A percentile compares a stretch with the other conserved stretches of the same genome.
phyloP scores from a whole-genome alignment of 2,888 invertebrate species.

The Epinotia demarniana region DNA sequence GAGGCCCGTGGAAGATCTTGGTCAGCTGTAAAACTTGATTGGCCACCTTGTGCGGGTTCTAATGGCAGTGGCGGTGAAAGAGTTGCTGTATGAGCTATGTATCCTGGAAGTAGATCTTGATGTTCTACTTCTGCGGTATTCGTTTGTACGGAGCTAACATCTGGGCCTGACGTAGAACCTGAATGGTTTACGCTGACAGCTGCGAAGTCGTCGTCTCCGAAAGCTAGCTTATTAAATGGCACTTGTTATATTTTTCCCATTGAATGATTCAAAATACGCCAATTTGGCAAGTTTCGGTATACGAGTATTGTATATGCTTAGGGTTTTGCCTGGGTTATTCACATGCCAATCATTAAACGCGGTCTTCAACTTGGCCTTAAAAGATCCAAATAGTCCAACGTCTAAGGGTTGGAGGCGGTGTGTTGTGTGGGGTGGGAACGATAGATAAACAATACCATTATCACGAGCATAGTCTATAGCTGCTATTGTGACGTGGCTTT shows the following conservation, averaged over 20 bases:
- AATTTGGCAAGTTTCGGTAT: constrained; percentile 46
- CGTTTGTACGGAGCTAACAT: not conserved
- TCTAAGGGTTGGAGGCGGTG: constrained; percentile 63
- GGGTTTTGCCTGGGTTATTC: constrained; percentile 56
- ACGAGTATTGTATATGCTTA: constrained; percentile 58
- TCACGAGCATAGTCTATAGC: constrained; percentile 47
- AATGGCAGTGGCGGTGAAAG: not conserved
- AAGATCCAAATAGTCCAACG: constrained; percentile 54
- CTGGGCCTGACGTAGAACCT: not conserved
- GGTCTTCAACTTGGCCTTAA: constrained; percentile 54
- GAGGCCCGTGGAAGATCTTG: not conserved
- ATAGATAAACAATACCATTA: constrained; percentile 46
- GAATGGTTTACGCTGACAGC: constrained; percentile 14
- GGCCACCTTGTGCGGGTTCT: not conserved
- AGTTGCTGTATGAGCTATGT: not conserved
- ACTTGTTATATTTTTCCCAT: constrained; percentile 57
- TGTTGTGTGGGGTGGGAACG: constrained; percentile 55
- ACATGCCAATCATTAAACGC: constrained; percentile 59
- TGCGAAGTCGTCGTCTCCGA: constrained; percentile 49
- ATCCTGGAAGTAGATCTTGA: not conserved
- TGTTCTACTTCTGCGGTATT: not conserved
- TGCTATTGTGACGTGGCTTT: constrained; percentile 41
- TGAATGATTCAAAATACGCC: constrained; percentile 54
- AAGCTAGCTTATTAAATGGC: constrained; percentile 48
- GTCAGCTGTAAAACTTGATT: not conserved